These are phyloP conservation scores for Pipistrellus pygmaeus DNA, from an alignment of 2,797 vertebrate genomes.

Conservation along the genomic window DNA sequence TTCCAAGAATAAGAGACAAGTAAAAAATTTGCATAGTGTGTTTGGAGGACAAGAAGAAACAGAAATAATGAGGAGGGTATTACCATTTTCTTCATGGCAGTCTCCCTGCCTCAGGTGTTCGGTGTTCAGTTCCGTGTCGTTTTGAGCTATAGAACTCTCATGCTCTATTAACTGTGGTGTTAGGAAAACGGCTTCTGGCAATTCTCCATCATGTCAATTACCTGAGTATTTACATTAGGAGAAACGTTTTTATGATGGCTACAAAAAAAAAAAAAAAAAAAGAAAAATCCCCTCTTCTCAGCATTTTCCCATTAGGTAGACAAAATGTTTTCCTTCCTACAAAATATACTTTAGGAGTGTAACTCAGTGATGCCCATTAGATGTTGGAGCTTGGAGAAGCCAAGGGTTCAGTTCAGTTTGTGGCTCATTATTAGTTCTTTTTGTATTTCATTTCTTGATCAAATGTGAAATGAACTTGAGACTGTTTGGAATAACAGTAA, in stretches of 20 bases:
- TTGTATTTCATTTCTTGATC: conserved; percentile 55
- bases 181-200: conserved; percentile 86
- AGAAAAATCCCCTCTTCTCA: conserved; percentile 36
- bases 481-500: conserved; percentile 70
- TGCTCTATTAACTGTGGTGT: conserved; percentile 84
- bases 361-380: conserved; percentile 41
- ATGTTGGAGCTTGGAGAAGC: conserved; percentile 46
- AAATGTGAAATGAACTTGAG: conserved; percentile 55
- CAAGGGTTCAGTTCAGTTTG: conserved; percentile 61
- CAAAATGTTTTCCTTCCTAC: conserved; percentile 72
- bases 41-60: not conserved
- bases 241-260: conserved; percentile 77
- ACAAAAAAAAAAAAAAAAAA: conserved; percentile 70
- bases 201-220: conserved; percentile 84
- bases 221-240: conserved; percentile 80
- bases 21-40: conserved; percentile 9
- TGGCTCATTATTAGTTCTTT: conserved; percentile 56
- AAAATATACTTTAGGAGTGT: not conserved
- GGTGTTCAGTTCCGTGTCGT: conserved; percentile 74
- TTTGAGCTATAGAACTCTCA: conserved; percentile 77
- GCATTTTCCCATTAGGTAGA: conserved; percentile 18
- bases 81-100: conserved; percentile 70
- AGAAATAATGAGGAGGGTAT: conserved; percentile 22
- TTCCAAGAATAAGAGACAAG: not conserved
- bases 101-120: conserved; percentile 61